Evolutionary conservation across 2,888 invertebrate species (phyloP).

Genomic region (Bursaphelenchus okinawaensis): DNA sequence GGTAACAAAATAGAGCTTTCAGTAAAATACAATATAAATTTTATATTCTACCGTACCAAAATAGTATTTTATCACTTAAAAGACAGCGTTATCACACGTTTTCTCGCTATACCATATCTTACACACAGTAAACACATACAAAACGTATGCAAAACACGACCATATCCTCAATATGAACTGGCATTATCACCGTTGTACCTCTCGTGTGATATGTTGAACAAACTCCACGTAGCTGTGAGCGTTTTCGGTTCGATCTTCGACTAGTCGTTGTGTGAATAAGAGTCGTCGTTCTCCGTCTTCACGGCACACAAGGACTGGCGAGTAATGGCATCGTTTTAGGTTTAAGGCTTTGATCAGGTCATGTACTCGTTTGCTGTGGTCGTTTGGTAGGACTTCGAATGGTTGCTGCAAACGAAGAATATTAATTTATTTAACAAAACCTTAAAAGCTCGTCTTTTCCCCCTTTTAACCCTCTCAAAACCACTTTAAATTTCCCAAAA

Average conservation of each 20-base stretch:
- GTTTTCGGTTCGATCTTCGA: slow-evolving; percentile 89
- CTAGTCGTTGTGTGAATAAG: slow-evolving; percentile 77
- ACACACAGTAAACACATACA: too few species aligned
- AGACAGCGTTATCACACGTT: too few species aligned
- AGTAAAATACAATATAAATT: too few species aligned
- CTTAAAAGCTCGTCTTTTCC: neutral
- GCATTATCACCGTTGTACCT: slow-evolving; percentile 36
- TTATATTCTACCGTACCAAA: too few species aligned
- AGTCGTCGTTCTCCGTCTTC: slow-evolving; percentile 81
- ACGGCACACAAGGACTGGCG: slow-evolving; percentile 59
- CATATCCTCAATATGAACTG: too few species aligned
- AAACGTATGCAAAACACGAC: too few species aligned
- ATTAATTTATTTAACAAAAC: neutral
- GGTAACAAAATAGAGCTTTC: too few species aligned
- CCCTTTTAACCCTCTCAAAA: neutral
- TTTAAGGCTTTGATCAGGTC: slow-evolving; percentile 27
- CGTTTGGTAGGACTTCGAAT: slow-evolving; percentile 20
- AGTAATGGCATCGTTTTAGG: slow-evolving; percentile 23
- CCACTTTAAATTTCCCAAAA: neutral
- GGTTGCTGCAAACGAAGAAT: slow-evolving; percentile 17
- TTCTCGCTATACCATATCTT: too few species aligned
- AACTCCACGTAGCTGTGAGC: slow-evolving; percentile 96
- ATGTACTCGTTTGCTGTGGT: slow-evolving; percentile 23
- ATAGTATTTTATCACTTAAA: too few species aligned
- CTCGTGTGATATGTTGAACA: slow-evolving; percentile 71